Conservation (phyloP, 2,888 invertebrate genomes). For the Aphelenchoides bicaudatus region DNA sequence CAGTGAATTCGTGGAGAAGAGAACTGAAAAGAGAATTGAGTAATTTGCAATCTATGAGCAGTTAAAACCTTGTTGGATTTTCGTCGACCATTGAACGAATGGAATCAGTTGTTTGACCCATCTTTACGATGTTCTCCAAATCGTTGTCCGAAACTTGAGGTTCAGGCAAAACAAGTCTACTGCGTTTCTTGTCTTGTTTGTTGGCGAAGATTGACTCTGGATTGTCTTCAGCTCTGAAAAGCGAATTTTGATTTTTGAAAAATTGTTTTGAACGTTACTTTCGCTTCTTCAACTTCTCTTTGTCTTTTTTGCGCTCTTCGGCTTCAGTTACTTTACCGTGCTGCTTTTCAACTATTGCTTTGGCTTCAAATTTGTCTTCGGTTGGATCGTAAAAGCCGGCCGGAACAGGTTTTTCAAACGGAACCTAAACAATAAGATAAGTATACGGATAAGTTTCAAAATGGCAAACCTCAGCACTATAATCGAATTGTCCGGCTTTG, state of each 20-base stretch:
- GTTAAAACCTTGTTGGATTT: constrained; percentile 63
- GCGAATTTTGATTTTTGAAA: constrained; percentile 1
- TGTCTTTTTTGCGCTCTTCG: constrained; percentile 86
- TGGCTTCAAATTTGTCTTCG: constrained; percentile 69
- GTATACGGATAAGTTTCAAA: too few species aligned
- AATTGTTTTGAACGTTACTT: constrained; percentile 64
- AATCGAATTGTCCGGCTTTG: constrained; percentile 77
- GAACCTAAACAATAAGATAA: constrained; percentile 42
- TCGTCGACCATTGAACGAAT: constrained; percentile 73
- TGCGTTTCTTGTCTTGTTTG: constrained; percentile 55
- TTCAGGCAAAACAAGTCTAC: constrained; percentile 85
- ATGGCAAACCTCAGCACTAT: constrained; percentile 81
- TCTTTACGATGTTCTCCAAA: constrained; percentile 66
- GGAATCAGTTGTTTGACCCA: constrained; percentile 70
- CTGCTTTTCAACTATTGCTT: constrained; percentile 44
- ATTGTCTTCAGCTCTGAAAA: constrained; percentile 69
- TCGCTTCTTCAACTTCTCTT: constrained; percentile 82
- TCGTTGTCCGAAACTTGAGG: constrained; percentile 90
- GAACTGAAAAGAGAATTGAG: constrained; percentile 62
- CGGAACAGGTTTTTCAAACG: constrained; percentile 72
- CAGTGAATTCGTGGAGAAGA: constrained; percentile 82
- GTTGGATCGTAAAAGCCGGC: constrained; percentile 89
- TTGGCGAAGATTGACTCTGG: constrained; percentile 69
- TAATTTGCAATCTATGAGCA: constrained; percentile 16
- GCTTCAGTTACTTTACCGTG: constrained; percentile 62